phyloP scores from a whole-genome alignment of 2,113 vertebrate genomes.

The Spea multiplicata region DNA sequence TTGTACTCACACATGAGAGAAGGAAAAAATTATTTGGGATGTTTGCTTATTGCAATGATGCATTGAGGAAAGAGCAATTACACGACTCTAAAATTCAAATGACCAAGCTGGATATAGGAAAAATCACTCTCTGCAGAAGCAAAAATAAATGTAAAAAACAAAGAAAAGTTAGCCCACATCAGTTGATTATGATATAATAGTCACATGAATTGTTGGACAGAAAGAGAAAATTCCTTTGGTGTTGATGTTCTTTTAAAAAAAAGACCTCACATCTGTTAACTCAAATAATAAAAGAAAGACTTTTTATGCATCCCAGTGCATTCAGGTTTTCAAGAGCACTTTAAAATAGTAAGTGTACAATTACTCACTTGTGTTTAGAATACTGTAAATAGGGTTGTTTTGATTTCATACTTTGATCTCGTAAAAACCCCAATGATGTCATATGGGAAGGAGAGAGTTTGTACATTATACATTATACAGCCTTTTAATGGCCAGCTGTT shows the following conservation, averaged over 20 bases:
- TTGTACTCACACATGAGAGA: not conserved
- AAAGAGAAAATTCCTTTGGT: constrained; percentile 40
- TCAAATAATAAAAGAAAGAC: constrained; percentile 11
- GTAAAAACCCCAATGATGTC: constrained; percentile 32
- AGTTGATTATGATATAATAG: constrained; percentile 48
- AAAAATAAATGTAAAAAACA: not conserved
- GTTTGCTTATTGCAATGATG: too few relatives aligned
- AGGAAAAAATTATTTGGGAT: not conserved
- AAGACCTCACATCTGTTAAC: constrained; percentile 37
- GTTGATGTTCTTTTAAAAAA: constrained; percentile 15
- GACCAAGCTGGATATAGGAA: not conserved
- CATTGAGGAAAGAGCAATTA: not conserved
- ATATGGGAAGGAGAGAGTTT: not conserved
- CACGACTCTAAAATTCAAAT: not conserved
- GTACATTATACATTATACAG: not conserved
- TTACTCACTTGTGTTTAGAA: constrained; percentile 9
- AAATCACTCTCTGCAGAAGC: constrained; percentile 16
- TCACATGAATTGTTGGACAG: constrained; percentile 45
- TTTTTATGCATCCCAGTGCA: not conserved
- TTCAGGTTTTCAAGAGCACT: not conserved
- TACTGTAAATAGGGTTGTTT: not conserved
- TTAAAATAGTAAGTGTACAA: not conserved
- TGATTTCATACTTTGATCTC: constrained; percentile 34
- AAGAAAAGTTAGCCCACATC: constrained; percentile 13
- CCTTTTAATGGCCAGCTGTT: too few relatives aligned